A percentile compares a stretch with the other conserved stretches of the same genome.
Conservation (phyloP, 2,113 vertebrate genomes). For the Mustela lutreola region DNA sequence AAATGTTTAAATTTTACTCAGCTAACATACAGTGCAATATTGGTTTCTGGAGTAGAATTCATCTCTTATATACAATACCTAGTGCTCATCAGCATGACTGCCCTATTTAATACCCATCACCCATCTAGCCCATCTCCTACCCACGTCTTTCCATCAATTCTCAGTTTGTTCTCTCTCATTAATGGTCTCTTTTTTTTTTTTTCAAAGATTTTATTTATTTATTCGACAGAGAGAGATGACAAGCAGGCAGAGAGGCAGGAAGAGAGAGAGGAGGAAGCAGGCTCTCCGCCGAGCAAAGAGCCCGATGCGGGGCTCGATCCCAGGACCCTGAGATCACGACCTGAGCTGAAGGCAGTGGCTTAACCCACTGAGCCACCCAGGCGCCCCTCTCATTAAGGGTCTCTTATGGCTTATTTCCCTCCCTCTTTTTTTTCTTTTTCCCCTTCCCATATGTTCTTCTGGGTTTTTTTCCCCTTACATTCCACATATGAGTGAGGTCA, state of each 20-base stretch:
- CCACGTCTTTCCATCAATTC: neutral
- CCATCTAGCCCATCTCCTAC: neutral
- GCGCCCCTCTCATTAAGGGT: neutral
- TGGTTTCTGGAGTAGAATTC: neutral
- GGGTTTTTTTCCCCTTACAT: neutral
- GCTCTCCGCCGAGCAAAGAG: too few species aligned
- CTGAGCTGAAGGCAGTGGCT: too few species aligned
- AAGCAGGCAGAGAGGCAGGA: too few species aligned
- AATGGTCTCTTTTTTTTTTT: neutral
- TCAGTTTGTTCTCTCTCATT: neutral
- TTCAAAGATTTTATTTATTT: too few species aligned
- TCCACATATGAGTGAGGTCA: neutral
- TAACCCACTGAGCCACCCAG: too few species aligned
- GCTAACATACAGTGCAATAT: neutral
- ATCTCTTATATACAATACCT: neutral
- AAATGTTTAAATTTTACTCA: neutral
- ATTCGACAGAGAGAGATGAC: too few species aligned
- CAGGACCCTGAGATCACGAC: too few species aligned
- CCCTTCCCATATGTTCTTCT: neutral
- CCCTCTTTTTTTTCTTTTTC: neutral
- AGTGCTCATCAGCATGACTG: neutral
- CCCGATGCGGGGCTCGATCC: too few species aligned
- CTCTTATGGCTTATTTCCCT: neutral
- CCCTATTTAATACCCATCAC: too few species aligned
- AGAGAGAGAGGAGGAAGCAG: too few species aligned